Base-by-base conservation (phyloP, 2,113 vertebrate species). In the Oostethus manadensis region DNA sequence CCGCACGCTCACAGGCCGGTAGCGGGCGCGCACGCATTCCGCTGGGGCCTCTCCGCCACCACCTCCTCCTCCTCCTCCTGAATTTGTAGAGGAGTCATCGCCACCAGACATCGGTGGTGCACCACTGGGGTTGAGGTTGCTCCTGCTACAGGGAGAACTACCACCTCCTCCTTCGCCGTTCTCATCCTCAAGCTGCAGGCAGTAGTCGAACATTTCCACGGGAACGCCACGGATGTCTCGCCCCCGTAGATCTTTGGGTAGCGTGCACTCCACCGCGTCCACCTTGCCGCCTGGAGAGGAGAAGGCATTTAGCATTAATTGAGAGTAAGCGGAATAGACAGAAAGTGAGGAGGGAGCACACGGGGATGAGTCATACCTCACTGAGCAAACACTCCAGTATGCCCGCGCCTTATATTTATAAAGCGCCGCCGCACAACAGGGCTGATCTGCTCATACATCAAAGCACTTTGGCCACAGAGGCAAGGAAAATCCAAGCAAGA, bases 171-270 rank as follows among this genome's bases (percentile, higher is more conserved):
- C 91, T 62, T 81, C 76, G 1, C 84, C 92, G 26, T 92, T 95
- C 79, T 96, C 93, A 5, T 95, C 96, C 29, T 97, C 97, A 58
- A 98, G 79, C 76, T 96, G 94, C 58, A 95, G 93, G 78, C 97
- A 99, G 82, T 98, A 98, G 88, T 94, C 96, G 84, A 99, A 99
- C 96, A 99, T 98, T 87, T 99, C 97, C 86, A 98, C 90, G 3
- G 96, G 97, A 61, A 99, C 94, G 55, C 91, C 82, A 0, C 95
- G 89, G 88, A 99, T 98, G 84, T 98, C 95, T 79, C 94, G 92
- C 48, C 96, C 97, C 73, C 94, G 90, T 84, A 99, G 92, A 71
- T 99, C 95, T 82, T 99, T 98, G 15, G 97, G 97, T 20, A 99
- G 89, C 21, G 94, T 98, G 78, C 97, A 99, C 63, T 96, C 92